Conservation (phyloP, 1,140 invertebrate genomes). For the Microplitis mediator region DNA sequence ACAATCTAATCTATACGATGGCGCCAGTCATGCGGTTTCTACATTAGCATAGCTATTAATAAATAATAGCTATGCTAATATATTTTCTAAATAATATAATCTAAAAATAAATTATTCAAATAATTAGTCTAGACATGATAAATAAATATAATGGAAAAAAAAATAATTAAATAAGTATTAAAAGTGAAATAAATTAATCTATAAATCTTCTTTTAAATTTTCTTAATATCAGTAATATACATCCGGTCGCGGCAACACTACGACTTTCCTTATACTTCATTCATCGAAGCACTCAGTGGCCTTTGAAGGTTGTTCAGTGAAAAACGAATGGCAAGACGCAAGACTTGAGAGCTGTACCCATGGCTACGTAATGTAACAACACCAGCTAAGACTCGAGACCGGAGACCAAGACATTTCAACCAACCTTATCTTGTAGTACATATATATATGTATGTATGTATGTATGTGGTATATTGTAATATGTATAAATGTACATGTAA, state of each 20-base stretch:
- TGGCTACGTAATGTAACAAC: too few species aligned
- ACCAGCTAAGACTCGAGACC: too few species aligned
- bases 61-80: too few species aligned
- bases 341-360: not conserved
- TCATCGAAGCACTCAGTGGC: conserved; percentile 60
- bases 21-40: too few species aligned
- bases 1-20: too few species aligned
- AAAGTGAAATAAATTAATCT: conserved; percentile 5
- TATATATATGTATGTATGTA: not conserved
- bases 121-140: not conserved
- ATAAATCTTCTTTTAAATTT: not conserved
- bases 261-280: conserved; percentile 57
- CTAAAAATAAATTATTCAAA: too few species aligned
- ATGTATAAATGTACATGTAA: not conserved
- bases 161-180: conserved; percentile 37
- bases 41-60: too few species aligned
- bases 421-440: not conserved
- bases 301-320: conserved; percentile 59
- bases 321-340: conserved; percentile 28
- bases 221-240: conserved; percentile 19
- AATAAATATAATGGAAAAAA: not conserved
- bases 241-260: conserved; percentile 43
- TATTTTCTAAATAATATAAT: too few species aligned
- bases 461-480: too few species aligned
- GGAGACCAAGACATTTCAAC: not conserved